phyloP scores from a whole-genome alignment of 2,888 invertebrate species.

The Busseola fusca region DNA sequence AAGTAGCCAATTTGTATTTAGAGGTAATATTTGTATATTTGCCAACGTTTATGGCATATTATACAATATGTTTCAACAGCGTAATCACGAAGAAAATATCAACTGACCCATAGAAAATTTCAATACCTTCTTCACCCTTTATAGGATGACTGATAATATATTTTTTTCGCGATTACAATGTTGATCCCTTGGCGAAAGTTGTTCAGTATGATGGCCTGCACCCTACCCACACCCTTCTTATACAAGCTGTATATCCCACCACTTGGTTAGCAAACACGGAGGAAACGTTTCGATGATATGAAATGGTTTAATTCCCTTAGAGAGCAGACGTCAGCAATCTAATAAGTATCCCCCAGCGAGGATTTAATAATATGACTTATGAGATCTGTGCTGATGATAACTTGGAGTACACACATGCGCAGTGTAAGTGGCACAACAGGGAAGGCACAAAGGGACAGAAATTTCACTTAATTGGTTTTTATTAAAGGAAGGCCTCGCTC shows the following conservation, averaged over 20 bases:
- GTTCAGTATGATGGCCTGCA: neutral
- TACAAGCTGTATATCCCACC: neutral
- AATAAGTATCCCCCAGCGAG: slow-evolving; percentile 14
- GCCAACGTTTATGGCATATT: neutral
- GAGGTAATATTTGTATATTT: neutral
- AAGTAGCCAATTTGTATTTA: neutral
- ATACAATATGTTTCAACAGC: neutral
- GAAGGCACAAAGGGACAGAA: slow-evolving; percentile 19
- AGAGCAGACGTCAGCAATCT: slow-evolving; percentile 25
- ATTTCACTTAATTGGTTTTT: slow-evolving; percentile 51
- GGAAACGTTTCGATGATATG: slow-evolving; percentile 2
- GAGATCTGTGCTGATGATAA: slow-evolving; percentile 22
- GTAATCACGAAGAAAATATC: neutral
- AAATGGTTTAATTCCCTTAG: slow-evolving; percentile 13
- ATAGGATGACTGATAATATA: neutral
- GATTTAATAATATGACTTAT: slow-evolving; percentile 7
- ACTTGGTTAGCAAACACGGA: neutral
- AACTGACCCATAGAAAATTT: neutral
- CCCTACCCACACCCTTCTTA: neutral
- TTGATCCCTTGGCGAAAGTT: neutral
- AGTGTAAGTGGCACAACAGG: slow-evolving; percentile 5
- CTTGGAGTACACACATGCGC: slow-evolving; percentile 8
- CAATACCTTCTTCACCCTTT: neutral
- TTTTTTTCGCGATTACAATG: neutral
- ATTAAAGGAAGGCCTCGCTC: slow-evolving; percentile 48